phyloP scores from a whole-genome alignment of 2,797 vertebrate genomes.

The Acipenser oxyrinchus region DNA sequence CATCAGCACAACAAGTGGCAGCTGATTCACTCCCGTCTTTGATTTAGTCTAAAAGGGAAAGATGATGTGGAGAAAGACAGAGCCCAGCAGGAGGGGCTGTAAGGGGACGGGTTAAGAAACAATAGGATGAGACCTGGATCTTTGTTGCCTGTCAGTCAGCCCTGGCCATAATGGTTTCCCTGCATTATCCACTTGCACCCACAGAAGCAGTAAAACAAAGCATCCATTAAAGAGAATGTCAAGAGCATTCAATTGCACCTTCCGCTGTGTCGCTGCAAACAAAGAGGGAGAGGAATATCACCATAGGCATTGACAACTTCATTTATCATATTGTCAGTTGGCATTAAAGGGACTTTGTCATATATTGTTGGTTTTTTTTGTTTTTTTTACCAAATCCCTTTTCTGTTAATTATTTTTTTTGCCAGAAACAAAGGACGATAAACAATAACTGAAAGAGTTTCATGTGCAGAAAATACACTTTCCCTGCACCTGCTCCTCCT shows the following conservation, averaged over 20 bases:
- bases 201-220: neutral
- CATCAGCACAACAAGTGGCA: no score
- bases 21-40: no score
- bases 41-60: no score
- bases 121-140: neutral
- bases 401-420: neutral
- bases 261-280: neutral
- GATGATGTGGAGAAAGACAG: no score
- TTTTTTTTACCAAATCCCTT: neutral
- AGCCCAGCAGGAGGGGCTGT: no score
- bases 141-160: neutral
- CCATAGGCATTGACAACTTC: neutral
- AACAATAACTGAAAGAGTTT: neutral
- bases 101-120: no score
- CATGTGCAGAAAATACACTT: neutral
- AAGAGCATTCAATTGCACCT: neutral
- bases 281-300: neutral
- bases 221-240: neutral
- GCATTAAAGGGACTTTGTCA: neutral
- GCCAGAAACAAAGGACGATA: neutral
- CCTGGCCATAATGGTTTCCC: neutral
- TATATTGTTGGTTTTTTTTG: neutral
- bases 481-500: neutral
- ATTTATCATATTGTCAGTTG: neutral
- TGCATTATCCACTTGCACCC: neutral